Percentiles rank a stretch among this genome's conserved stretches.
Evolutionary conservation across 2,888 invertebrate genomes (phyloP).

Genomic region (Salticus scenicus): DNA sequence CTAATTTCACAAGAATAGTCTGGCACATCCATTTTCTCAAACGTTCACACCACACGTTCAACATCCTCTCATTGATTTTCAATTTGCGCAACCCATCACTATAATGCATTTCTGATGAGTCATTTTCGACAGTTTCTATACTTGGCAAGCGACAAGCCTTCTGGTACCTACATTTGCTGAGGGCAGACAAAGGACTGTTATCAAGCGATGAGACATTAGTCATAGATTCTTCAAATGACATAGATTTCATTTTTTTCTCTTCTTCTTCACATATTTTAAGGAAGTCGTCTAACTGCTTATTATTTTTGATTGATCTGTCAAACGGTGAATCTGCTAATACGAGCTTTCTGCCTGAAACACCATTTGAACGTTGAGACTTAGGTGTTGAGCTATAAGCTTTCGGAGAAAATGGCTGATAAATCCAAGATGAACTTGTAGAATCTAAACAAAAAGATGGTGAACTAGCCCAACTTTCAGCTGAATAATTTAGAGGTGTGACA

Average conservation of each 20-base stretch:
- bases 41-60: slow-evolving; percentile 87
- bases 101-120: slow-evolving; percentile 56
- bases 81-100: slow-evolving; percentile 77
- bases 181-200: slow-evolving; percentile 52
- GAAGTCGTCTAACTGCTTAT: slow-evolving; percentile 58
- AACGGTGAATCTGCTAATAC: background rate
- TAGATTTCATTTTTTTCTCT: slow-evolving; percentile 56
- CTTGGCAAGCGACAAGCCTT: slow-evolving; percentile 56
- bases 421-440: slow-evolving; percentile 58
- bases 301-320: slow-evolving; percentile 43
- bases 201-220: slow-evolving; percentile 40
- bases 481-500: slow-evolving; percentile 51
- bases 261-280: slow-evolving; percentile 60
- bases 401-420: slow-evolving; percentile 34
- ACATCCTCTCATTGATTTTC: slow-evolving; percentile 81
- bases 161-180: slow-evolving; percentile 65
- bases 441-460: slow-evolving; percentile 34
- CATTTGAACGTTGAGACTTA: slow-evolving; percentile 6
- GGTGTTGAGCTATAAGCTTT: slow-evolving; percentile 34
- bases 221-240: slow-evolving; percentile 49
- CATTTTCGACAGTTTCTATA: slow-evolving; percentile 56
- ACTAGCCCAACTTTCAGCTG: slow-evolving; percentile 38
- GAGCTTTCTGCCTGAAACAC: background rate
- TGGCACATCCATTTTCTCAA: slow-evolving; percentile 85
- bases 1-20: slow-evolving; percentile 86